Conservation (phyloP, 2,797 vertebrate genomes). For the Ambastaia sidthimunki region DNA sequence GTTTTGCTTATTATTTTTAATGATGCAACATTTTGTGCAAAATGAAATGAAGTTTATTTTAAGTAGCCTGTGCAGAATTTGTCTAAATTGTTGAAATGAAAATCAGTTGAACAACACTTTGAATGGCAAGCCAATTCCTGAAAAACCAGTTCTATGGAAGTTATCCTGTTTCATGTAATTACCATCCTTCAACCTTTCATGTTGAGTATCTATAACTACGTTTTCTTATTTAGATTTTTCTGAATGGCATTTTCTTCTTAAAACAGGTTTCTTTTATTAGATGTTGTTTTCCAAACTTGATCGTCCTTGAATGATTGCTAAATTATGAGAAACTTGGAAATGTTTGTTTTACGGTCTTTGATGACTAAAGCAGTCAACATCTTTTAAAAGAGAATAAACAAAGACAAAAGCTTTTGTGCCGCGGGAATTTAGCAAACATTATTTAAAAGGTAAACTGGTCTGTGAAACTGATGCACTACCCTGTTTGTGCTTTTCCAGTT, state of each 20-base stretch:
- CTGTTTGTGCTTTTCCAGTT: background rate
- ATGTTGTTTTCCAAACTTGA: background rate
- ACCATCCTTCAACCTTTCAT: background rate
- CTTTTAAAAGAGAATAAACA: background rate
- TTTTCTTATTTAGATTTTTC: background rate
- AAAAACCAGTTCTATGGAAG: background rate
- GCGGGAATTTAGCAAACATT: background rate
- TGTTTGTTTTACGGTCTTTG: constrained; percentile 6
- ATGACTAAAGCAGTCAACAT: background rate
- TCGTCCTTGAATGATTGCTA: background rate
- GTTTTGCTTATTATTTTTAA: no score
- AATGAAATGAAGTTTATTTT: no score
- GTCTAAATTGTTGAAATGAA: background rate
- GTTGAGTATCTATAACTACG: background rate
- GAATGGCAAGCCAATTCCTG: background rate
- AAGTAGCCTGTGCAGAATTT: no score
- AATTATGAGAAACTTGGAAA: background rate
- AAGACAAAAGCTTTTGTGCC: background rate
- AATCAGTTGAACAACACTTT: background rate
- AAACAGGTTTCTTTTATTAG: background rate
- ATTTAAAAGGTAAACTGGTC: constrained; percentile 28
- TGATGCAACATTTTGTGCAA: no score
- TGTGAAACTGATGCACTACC: constrained; percentile 5
- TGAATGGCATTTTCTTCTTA: background rate
- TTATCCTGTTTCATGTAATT: background rate